These are phyloP conservation scores for Pseudochirops corinnae DNA, from an alignment of 2,797 vertebrate species.

Conservation along the genomic window DNA sequence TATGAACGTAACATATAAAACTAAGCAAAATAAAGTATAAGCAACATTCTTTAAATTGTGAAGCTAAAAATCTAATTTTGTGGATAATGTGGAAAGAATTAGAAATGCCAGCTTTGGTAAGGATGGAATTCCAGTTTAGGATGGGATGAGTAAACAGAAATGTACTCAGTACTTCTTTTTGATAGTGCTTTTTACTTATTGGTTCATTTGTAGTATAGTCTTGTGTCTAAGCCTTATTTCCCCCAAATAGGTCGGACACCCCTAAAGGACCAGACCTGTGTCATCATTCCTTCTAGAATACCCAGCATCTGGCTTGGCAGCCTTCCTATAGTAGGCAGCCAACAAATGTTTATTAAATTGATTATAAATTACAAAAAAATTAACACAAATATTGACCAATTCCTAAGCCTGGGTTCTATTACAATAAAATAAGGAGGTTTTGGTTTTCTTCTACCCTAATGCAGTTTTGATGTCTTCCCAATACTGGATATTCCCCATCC, in stretches of 20 bases:
- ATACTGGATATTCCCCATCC: neutral
- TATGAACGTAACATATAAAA: neutral
- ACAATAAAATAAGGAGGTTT: neutral
- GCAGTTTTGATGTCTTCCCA: conserved; percentile 4
- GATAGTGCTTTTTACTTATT: neutral
- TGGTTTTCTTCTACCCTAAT: neutral
- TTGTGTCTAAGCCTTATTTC: neutral
- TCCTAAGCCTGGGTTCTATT: neutral
- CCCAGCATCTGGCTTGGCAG: neutral
- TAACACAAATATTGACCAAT: neutral
- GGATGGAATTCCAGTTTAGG: neutral
- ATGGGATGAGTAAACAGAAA: conserved; percentile 1
- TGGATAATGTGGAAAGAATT: conserved; percentile 36
- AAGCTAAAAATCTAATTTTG: neutral
- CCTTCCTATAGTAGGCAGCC: neutral
- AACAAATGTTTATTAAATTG: neutral
- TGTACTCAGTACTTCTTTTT: neutral
- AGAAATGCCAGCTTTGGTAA: conserved; percentile 60
- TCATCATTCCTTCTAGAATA: neutral
- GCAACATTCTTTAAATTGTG: neutral
- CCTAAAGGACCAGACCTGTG: neutral
- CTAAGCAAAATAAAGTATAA: neutral
- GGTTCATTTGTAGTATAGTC: neutral
- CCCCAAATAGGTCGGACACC: neutral
- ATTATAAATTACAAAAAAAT: neutral